These are phyloP conservation scores for Ailurus styani DNA, from an alignment of 2,113 vertebrate genomes.

Conservation along the genomic window DNA sequence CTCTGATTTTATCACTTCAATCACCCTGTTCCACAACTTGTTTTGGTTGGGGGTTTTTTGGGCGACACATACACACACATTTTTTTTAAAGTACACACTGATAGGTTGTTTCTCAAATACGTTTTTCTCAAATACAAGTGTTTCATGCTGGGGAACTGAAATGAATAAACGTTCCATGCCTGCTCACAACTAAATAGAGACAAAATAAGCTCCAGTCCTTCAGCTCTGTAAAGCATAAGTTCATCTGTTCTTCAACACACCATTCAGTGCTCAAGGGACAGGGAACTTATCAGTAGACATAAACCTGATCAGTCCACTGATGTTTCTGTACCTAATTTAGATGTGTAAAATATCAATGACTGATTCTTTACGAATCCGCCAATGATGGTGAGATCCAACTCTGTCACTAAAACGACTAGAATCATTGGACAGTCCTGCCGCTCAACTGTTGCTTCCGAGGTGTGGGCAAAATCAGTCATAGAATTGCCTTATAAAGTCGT, in stretches of 20 bases:
- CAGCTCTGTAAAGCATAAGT: background rate
- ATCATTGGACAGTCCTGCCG: background rate
- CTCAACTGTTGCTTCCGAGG: background rate
- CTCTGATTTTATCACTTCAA: background rate
- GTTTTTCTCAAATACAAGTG: background rate
- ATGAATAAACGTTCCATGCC: background rate
- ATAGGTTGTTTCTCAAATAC: background rate
- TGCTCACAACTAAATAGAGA: background rate
- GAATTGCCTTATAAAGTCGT: background rate
- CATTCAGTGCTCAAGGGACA: background rate
- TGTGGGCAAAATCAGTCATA: background rate
- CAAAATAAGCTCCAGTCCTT: background rate
- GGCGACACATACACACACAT: no score
- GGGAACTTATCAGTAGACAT: background rate
- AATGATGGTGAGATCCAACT: background rate
- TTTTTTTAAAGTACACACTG: background rate
- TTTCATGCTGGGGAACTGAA: background rate
- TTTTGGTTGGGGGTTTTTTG: background rate
- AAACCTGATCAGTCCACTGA: background rate
- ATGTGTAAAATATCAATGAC: background rate
- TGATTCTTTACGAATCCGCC: background rate
- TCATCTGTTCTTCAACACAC: background rate
- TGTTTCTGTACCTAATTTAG: background rate
- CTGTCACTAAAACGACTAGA: background rate
- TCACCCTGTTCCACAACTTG: background rate